Base-by-base conservation (phyloP, 2,797 vertebrate genomes). In the Bradypodion ventrale region DNA sequence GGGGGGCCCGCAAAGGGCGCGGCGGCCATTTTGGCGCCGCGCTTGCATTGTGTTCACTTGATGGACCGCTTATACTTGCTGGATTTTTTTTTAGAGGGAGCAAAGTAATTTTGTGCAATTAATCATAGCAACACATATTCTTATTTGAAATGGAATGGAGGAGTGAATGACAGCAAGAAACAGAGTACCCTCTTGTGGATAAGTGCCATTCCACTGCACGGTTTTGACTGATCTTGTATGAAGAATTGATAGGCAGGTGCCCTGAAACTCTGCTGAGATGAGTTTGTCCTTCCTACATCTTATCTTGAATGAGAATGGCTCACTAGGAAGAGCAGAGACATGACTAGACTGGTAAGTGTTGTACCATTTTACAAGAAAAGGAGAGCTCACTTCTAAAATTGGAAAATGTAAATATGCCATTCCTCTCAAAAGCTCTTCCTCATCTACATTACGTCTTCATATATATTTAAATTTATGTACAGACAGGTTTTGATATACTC, bases 251-350 rank as follows among this genome's bases (percentile, higher is more conserved):
- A 88, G 76, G 80, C 3, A 8, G 75, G 85, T 90, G 92, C 84
- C 93, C 92, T 90, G 89, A 94, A 93, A 90, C 75, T n/a, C 80
- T 93, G 68, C 84, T 85, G 72, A 93, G 88, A 90, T 92, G 89
- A 80, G 87, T 87, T 79, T 27, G 35, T 86, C 32, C 92, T 92
- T 90, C 87, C 89, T 70, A 82, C 23, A 42, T 88, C 88, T 93
- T 95, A 93, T 89, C 89, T 93, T 72, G 87, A 95, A 94, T 91
- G 93, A 93, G 83, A 93, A 91, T 92, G 88, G 87, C 27, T 78
- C 94, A 69, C 83, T 63, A 85, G 84, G 87, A 95, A 92, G 77
- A 37, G 56, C 93, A 94, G 90, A 88, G 88, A 89, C 70, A 65
- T 10, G 0, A 80, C 87, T 90, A 90, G 85, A 82, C 80, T 91